Percentiles rank a stretch among this genome's conserved stretches.
Conservation (phyloP, 2,797 vertebrate genomes). For the Paramormyrops hopkinsi region DNA sequence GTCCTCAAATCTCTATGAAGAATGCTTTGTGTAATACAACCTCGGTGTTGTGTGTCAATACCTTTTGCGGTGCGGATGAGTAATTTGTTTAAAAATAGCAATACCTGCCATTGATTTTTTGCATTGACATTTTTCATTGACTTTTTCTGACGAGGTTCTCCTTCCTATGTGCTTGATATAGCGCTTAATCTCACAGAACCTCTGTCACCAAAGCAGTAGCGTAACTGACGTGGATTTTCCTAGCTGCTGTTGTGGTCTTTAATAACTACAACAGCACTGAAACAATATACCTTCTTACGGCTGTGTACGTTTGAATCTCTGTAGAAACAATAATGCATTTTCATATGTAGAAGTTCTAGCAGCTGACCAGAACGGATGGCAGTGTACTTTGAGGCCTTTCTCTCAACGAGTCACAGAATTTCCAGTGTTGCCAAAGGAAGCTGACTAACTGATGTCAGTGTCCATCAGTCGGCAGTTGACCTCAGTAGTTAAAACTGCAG, state of each 20-base stretch:
- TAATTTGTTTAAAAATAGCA: background rate
- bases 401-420: background rate
- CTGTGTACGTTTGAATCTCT: background rate
- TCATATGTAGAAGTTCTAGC: background rate
- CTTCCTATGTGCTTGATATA: background rate
- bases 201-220: background rate
- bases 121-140: background rate
- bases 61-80: background rate
- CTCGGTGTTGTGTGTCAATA: background rate
- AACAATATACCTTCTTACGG: background rate
- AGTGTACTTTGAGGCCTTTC: background rate
- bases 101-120: background rate
- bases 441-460: background rate
- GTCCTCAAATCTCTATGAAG: background rate
- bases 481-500: background rate
- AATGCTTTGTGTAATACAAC: background rate
- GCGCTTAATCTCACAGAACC: background rate
- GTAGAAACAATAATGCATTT: background rate
- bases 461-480: background rate
- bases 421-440: background rate
- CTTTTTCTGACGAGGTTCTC: background rate
- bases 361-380: background rate
- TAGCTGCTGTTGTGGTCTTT: background rate
- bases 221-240: background rate
- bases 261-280: background rate